Base-by-base conservation (phyloP, 2,113 vertebrate species). In the Sminthopsis crassicaudata region DNA sequence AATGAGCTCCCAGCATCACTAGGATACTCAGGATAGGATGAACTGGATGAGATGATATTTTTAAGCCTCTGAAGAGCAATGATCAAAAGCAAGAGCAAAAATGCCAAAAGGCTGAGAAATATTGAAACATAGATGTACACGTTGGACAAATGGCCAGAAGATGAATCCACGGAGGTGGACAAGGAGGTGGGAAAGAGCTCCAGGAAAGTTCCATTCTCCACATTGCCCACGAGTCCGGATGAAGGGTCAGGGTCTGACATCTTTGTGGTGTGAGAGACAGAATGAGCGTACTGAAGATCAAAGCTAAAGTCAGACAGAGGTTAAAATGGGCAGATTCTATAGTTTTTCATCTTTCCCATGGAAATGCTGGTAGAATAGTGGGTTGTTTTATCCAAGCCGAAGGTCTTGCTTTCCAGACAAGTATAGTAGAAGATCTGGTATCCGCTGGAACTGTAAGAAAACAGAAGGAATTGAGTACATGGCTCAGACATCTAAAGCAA, bases 51-150 rank as follows among this genome's bases (percentile, higher is more conserved):
- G 98, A 99, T 99, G 89, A 99, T 99, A 95, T 99, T 99, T 98
- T 99, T 99, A 96, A 99, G 99, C 98, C 99, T 99, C 98, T 99
- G 99, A 94, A 99, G 99, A 95, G 99, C 99, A 96, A 99, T 99
- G 98, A 99, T 98, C 95, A 99, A 98, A 93, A 99, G 98, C 89
- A 99, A 99, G 96, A 99, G 99, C 95, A 99, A 99, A 98, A 99
- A 99, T 2, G 99, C 99, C 98, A 99, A 98, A 95, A 99, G 98
- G 96, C 99, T 99, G 53, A 99, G 99, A 98, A 99, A 99, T 98
- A 99, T 99, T 98, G 99, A 99, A 96, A 99, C 99, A 57, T 99
- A 99, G 76, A 99, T 98, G 55, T 99, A 99, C 89, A 99, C 99
- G 0, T 99, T 99, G 93, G 99, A 99, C 91, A 99, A 98, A 19